Evolutionary conservation across 2,797 vertebrate species (phyloP), one percentile per base, ranked within the genome.

Genomic region (Percopsis omiscomaycus): DNA sequence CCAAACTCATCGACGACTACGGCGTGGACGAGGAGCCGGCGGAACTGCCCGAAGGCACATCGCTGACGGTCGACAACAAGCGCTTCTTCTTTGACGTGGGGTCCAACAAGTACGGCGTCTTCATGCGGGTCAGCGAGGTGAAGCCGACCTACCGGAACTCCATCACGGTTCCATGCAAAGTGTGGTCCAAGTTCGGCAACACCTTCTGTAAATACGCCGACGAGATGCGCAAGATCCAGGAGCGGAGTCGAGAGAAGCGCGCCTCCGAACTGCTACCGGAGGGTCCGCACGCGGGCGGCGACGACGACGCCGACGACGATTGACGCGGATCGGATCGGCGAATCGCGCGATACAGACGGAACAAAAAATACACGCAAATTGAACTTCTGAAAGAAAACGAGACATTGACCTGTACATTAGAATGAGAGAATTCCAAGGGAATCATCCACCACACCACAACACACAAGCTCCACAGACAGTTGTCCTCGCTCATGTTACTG

Each of bases 41-140:
- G 42, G 96, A 98, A 92, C 94, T 98, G 78, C 96, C 96, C 81
- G 96, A 98, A 92, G 96, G 96, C 90, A 98, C 96, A 83, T 98
- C 96, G 81, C 92, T 98, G 82, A 97, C 96, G 75, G 96, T 98
- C 90, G 96, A 98, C 94, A 96, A 96, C 96, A 98, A 98, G 89
- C 96, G 96, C 75, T 98, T 98, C 91, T 98, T 98, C 87, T 98
- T 98, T 75, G 96, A 98, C 89, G 96, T 98, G 89, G 96, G 96
- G 79, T 96, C 95, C 85, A 98, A 98, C 84, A 98, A 98, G 93
- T 98, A 98, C 89, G 96, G 96, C 10, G 96, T 98, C 60, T 98
- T 98, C 86, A 96, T 98, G 96, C 93, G 96, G 89, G 96, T 98
- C 71, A 98, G 96, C 84, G 96, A 98, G 89, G 96, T 98, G 84